Conservation (phyloP, 2,113 vertebrate genomes). For the Xenus cinereus region DNA sequence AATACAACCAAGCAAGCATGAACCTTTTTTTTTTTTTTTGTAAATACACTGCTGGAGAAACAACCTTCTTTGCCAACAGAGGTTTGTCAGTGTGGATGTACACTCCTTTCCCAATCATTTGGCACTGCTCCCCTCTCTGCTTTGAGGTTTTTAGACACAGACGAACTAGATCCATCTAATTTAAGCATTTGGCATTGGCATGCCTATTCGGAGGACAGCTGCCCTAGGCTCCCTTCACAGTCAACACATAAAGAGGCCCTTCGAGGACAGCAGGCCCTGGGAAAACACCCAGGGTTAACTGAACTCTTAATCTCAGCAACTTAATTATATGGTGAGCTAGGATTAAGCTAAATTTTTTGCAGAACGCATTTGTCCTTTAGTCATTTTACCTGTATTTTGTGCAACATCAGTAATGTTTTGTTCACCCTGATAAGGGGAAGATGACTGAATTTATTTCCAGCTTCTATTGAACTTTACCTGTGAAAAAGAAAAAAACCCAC, state of each 20-base stretch:
- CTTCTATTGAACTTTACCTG: background rate
- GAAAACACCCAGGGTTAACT: background rate
- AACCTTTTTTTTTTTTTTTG: background rate
- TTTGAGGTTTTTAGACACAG: background rate
- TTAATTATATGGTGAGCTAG: background rate
- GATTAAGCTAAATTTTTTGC: background rate
- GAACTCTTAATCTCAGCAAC: background rate
- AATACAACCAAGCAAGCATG: background rate
- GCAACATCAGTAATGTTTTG: background rate
- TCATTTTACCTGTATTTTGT: background rate
- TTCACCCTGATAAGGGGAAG: background rate
- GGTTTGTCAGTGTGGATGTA: background rate
- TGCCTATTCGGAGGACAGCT: background rate
- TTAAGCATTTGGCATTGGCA: background rate
- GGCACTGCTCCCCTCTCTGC: background rate
- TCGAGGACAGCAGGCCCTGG: background rate
- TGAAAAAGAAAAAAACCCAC: background rate
- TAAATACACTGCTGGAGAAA: background rate
- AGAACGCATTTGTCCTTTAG: background rate
- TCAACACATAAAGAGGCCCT: background rate
- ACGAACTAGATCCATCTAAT: background rate
- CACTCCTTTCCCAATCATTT: background rate
- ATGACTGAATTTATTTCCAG: background rate
- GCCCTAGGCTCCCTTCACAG: background rate
- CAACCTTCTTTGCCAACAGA: background rate